Conservation (phyloP, 2,888 invertebrate species). For the Caenorhabditis imperialis region DNA sequence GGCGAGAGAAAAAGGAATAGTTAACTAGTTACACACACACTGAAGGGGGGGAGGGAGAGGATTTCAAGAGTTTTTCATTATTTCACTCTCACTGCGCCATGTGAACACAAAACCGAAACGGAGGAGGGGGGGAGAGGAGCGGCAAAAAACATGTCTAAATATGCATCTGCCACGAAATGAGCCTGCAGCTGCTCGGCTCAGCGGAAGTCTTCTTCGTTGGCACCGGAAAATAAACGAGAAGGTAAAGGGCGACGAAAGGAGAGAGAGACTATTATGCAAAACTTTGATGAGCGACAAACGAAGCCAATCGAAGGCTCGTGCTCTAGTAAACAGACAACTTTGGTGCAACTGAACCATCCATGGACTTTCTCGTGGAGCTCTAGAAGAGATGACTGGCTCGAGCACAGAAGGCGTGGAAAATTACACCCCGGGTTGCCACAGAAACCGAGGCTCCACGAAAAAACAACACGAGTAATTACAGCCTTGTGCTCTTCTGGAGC, state of each 20-base stretch:
- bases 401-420: too few relatives aligned
- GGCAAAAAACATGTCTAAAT: slow-evolving; percentile 15
- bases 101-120: slow-evolving; percentile 1
- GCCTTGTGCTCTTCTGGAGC: too few relatives aligned
- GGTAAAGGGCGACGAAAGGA: slow-evolving; percentile 6
- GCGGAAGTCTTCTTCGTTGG: background rate
- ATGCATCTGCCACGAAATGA: slow-evolving; percentile 18
- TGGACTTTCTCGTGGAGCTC: too few relatives aligned
- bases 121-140: background rate
- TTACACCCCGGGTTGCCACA: too few relatives aligned
- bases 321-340: too few relatives aligned
- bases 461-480: too few relatives aligned
- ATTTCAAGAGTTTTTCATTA: slow-evolving; percentile 51
- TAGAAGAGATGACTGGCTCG: too few relatives aligned
- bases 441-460: too few relatives aligned
- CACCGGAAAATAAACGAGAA: slow-evolving; percentile 2
- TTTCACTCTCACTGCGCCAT: slow-evolving; percentile 7
- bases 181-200: background rate
- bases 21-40: slow-evolving; percentile 44
- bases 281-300: slow-evolving; percentile 12
- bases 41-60: slow-evolving; percentile 1
- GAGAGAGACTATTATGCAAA: slow-evolving; percentile 13
- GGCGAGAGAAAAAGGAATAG: slow-evolving; percentile 27
- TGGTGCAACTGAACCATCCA: too few relatives aligned
- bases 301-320: background rate